Evolutionary conservation across 37 sponge, comb jelly and placozoan species (phyloP), one percentile per base, ranked within the genome.

Genomic region (Halichondria panicea): DNA sequence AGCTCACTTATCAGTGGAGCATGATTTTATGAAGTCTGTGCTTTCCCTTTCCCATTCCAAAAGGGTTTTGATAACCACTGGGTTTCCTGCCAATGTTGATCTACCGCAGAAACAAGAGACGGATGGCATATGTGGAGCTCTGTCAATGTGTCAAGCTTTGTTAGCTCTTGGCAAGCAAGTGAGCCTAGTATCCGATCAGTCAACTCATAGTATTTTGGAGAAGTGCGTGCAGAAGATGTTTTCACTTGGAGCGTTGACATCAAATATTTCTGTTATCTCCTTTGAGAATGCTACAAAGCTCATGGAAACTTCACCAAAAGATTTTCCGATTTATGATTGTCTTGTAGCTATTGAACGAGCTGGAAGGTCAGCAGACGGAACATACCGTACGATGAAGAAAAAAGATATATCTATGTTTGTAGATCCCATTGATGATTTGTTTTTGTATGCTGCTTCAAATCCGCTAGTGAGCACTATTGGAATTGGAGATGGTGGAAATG

Each of bases 401-500:
- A 62, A 50, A 21, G 89, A 88, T 48, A 35, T 97, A 1, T 72
- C 84, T 31, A 50, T 67, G 19, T 81, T 66, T 25, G 78, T 83
- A n/a, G 85, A 80, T 25, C 78, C 81, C 1, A 66, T 94, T 12
- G 95, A 86, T 33, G 81, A 87, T 33, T 48, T 93, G 37, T 97
- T 94, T 55, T 27, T 52, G 19, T 35, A 22, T 30, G 89, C 86
- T 38, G 8, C n/a, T 19, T 18, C 30, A 0, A 72, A 70, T 66
- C 74, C 61, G 7, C 50, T 13, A 0, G 45, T 86, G 27, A 86
- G 62, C 2, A 84, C 97, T 21, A 88, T 97, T 36, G 77, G 87
- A 6, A 79, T 97, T 27, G 97, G 97, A 18, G 97, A 97, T 71
- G 92, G 97, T 21, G 97, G 97, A 13, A 97, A 97, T 81, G 97